Evolutionary conservation across 2,888 invertebrate genomes (phyloP).

Genomic region (Leucoptera coffeella): DNA sequence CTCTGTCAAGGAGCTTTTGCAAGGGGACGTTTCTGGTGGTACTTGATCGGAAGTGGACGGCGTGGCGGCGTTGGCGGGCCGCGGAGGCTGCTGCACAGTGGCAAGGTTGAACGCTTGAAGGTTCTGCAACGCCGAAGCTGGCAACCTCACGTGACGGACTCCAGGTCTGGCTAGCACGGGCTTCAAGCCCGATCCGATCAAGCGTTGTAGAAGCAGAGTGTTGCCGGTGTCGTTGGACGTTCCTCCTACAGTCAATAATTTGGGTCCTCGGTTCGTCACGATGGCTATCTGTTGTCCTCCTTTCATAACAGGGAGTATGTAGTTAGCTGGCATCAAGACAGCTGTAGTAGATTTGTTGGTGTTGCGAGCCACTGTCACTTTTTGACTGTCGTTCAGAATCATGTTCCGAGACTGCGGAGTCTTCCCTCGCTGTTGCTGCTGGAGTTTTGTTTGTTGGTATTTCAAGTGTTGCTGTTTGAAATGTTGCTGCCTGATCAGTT

Average conservation of each 20-base stretch:
- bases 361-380: constrained; percentile 55
- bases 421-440: no score
- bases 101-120: constrained; percentile 33
- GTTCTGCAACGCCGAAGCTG: constrained; percentile 36
- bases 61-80: constrained; percentile 27
- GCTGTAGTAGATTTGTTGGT: constrained; percentile 58
- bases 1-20: constrained; percentile 33
- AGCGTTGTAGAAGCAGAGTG: constrained; percentile 59
- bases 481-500: no score
- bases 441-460: no score
- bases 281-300: constrained; percentile 67
- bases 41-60: constrained; percentile 21
- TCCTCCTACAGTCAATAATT: constrained; percentile 35
- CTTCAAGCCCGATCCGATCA: constrained; percentile 57
- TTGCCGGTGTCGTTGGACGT: constrained; percentile 41
- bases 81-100: constrained; percentile 16
- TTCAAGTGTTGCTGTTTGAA: no score
- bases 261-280: constrained; percentile 63
- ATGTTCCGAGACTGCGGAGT: constrained; percentile 31
- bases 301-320: constrained; percentile 65
- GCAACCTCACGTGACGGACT: constrained; percentile 45
- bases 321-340: constrained; percentile 66
- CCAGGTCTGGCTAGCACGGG: constrained; percentile 48
- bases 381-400: constrained; percentile 59
- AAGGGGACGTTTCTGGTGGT: no score